Evolutionary conservation across 30 jellyfish, hydroid and myxozoan species (phyloP).

Genomic region (Mastigias papua): DNA sequence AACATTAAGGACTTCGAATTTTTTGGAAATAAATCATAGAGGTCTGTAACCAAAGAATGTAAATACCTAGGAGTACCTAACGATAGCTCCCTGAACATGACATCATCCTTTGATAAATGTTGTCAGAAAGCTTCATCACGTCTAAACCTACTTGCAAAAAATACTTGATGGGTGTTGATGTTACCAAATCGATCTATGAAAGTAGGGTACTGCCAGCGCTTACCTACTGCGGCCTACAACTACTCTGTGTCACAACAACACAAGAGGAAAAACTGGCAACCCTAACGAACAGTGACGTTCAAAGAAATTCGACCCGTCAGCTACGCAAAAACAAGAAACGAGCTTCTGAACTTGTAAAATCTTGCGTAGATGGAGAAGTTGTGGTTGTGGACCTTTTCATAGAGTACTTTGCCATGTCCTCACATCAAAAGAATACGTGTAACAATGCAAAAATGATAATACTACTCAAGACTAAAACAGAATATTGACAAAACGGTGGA

Average conservation of each 20-base stretch:
- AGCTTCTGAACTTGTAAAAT: conserved; percentile 20
- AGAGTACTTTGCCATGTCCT: not conserved
- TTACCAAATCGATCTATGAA: not conserved
- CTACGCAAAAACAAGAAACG: conserved; percentile 34
- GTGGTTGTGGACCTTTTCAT: not conserved
- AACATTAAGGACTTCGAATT: too few relatives aligned
- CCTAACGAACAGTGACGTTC: conserved; percentile 10
- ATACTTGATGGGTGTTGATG: not conserved
- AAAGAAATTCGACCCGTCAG: conserved; percentile 23
- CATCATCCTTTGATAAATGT: too few relatives aligned
- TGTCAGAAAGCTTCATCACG: not conserved
- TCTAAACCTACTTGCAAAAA: not conserved
- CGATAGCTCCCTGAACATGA: too few relatives aligned
- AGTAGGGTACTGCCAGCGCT: not conserved
- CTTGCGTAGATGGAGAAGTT: conserved; percentile 11
- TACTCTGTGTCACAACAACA: not conserved
- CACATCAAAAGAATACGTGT: not conserved
- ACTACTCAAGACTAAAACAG: not conserved
- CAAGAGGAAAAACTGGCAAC: not conserved
- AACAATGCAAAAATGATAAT: conserved; percentile 2
- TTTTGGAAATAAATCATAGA: too few relatives aligned
- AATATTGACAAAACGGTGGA: not conserved
- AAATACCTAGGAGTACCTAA: too few relatives aligned
- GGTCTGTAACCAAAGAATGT: too few relatives aligned
- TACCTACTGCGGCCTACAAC: not conserved